phyloP scores from a whole-genome alignment of 2,888 invertebrate genomes.

The Pherbina coryleti region DNA sequence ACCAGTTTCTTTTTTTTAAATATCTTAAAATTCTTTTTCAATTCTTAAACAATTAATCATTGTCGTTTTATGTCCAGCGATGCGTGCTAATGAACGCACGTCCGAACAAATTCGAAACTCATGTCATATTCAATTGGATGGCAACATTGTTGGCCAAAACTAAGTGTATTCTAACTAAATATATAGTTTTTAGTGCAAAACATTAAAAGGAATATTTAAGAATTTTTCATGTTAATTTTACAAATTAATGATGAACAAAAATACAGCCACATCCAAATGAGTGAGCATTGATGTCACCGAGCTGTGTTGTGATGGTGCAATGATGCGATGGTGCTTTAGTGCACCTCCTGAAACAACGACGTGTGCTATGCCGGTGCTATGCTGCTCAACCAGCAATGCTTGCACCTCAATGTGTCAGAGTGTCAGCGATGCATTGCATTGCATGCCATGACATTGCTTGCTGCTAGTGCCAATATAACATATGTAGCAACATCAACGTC shows the following conservation, averaged over 20 bases:
- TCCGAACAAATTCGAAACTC: neutral
- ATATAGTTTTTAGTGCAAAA: neutral
- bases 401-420: neutral
- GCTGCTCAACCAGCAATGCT: neutral
- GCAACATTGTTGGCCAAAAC: neutral
- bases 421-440: neutral
- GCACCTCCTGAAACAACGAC: neutral
- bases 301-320: neutral
- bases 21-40: neutral
- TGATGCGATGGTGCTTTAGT: neutral
- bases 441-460: neutral
- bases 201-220: neutral
- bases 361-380: constrained; percentile 10
- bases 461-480: neutral
- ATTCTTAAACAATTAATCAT: constrained; percentile 30
- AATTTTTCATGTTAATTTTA: constrained; percentile 6
- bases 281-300: constrained; percentile 4
- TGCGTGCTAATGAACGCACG: constrained; percentile 19
- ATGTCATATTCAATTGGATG: neutral
- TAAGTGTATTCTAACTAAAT: neutral
- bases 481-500: constrained; percentile 12
- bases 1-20: neutral
- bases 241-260: constrained; percentile 19
- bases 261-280: constrained; percentile 14
- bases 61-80: constrained; percentile 23